Evolutionary conservation across 2,888 invertebrate genomes (phyloP).

Genomic region (Trachelus stipa): DNA sequence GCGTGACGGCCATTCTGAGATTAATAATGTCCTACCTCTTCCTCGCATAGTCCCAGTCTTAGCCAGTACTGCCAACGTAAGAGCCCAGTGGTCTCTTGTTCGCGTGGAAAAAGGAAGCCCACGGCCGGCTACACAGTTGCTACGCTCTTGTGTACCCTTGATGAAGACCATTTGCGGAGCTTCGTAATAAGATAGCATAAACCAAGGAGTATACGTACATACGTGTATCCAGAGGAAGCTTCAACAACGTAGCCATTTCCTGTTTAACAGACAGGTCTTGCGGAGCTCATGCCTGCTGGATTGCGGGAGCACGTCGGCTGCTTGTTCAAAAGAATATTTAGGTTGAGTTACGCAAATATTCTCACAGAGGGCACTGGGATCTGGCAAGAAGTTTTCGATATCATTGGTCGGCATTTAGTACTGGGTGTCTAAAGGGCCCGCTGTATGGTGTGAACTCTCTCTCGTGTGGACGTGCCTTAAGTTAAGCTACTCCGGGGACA

Average conservation of each 20-base stretch:
- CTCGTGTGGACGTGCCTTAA: slow-evolving; percentile 3
- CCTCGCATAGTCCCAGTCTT: slow-evolving; percentile 1
- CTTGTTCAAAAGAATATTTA: neutral
- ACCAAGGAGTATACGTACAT: neutral
- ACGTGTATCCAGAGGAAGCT: neutral
- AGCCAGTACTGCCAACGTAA: neutral
- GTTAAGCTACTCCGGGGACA: slow-evolving; percentile 28
- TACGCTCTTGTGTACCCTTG: slow-evolving; percentile 32
- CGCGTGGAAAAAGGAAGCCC: neutral
- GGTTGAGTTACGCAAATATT: neutral
- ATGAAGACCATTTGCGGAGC: slow-evolving; percentile 50
- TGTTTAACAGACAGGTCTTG: neutral
- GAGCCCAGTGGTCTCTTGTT: neutral
- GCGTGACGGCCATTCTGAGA: slow-evolving; percentile 6
- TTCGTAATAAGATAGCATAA: slow-evolving; percentile 48
- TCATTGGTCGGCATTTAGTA: neutral
- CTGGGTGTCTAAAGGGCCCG: neutral
- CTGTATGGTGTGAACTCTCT: neutral
- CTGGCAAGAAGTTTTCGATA: neutral
- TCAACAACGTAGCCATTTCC: neutral
- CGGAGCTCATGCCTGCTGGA: neutral
- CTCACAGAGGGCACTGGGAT: neutral
- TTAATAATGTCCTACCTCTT: slow-evolving; percentile 1
- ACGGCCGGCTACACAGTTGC: slow-evolving; percentile 16
- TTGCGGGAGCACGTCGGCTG: neutral